Evolutionary conservation across 2,797 vertebrate species (phyloP).

Genomic region (Vespertilio murinus): DNA sequence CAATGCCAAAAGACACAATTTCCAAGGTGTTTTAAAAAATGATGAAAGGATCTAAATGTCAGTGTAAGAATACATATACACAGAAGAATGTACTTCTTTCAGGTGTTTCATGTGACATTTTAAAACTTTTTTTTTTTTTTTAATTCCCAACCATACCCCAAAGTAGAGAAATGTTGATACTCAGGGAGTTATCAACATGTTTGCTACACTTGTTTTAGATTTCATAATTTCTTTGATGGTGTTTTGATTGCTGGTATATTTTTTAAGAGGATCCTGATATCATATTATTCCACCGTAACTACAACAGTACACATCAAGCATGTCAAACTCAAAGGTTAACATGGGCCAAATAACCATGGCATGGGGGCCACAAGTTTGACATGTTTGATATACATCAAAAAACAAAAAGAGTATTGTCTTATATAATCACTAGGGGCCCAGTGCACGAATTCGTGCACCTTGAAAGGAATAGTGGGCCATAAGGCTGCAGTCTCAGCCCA

Average conservation of each 20-base stretch:
- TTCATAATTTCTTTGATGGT: neutral
- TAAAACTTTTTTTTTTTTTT: constrained; percentile 27
- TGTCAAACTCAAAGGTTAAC: too few relatives aligned
- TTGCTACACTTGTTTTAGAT: neutral
- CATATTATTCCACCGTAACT: neutral
- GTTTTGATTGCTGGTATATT: constrained; percentile 15
- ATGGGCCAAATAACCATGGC: too few relatives aligned
- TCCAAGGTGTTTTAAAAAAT: constrained; percentile 8
- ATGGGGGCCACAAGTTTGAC: too few relatives aligned
- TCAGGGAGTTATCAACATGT: neutral
- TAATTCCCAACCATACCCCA: neutral
- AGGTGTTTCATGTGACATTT: neutral
- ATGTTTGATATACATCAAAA: neutral
- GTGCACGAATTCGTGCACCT: too few relatives aligned
- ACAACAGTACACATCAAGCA: neutral
- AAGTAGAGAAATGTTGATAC: neutral
- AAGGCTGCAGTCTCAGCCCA: too few relatives aligned
- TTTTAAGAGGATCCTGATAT: constrained; percentile 14
- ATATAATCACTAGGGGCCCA: neutral
- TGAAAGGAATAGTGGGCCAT: too few relatives aligned
- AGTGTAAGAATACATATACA: neutral
- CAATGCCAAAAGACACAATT: neutral
- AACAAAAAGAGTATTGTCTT: neutral
- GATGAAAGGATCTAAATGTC: constrained; percentile 19
- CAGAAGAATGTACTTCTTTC: constrained; percentile 22